Conservation (phyloP, 2,888 invertebrate genomes). For the Cheilosia variabilis region DNA sequence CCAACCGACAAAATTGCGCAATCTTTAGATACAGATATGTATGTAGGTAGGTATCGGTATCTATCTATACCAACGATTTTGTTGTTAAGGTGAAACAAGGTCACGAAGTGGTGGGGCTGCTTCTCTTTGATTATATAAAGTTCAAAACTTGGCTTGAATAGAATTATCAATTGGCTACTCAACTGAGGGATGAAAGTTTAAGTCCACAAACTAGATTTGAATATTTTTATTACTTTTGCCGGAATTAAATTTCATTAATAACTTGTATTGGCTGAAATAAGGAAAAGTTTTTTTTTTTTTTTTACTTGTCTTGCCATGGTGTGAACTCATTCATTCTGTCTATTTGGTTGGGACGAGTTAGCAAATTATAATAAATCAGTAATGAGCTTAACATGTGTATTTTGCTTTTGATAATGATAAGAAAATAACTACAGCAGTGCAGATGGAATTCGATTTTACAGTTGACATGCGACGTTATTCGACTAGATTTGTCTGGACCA, state of each 20-base stretch:
- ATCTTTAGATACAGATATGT: slow-evolving; percentile 19
- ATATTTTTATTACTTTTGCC: slow-evolving; percentile 1
- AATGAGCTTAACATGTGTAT: too few species aligned
- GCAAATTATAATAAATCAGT: too few species aligned
- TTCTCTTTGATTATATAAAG: slow-evolving; percentile 18
- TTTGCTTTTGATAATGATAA: too few species aligned
- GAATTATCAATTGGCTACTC: not conserved
- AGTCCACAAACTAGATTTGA: not conserved
- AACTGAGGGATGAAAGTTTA: not conserved
- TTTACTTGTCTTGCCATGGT: not conserved
- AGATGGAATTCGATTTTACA: too few species aligned
- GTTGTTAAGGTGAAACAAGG: slow-evolving; percentile 34
- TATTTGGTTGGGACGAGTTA: too few species aligned
- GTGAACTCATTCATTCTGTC: slow-evolving; percentile 17
- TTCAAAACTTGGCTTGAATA: slow-evolving; percentile 1
- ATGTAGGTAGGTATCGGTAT: not conserved
- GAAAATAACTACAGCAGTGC: too few species aligned
- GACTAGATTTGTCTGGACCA: too few species aligned
- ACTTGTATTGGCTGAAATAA: not conserved
- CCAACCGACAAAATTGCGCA: slow-evolving; percentile 9
- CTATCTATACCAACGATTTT: not conserved
- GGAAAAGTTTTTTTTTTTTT: not conserved
- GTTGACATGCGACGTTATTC: too few species aligned
- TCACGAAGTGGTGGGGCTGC: slow-evolving; percentile 12
- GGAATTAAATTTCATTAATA: not conserved